Base-by-base conservation (phyloP, 2,113 vertebrate species). In the Pelusios castaneus region DNA sequence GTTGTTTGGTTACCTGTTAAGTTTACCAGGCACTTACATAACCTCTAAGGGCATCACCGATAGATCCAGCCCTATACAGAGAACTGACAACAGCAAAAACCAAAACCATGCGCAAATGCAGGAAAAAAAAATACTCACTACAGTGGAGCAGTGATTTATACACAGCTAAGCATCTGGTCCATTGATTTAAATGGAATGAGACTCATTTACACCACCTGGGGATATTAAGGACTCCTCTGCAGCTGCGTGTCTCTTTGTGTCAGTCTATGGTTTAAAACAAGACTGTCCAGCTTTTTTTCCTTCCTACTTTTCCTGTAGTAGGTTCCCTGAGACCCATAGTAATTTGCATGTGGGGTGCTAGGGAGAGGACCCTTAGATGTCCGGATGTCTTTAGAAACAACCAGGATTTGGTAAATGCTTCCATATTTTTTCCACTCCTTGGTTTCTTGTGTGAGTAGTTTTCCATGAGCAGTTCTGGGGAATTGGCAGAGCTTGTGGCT, bases 1-100 rank as follows among this genome's bases (percentile, higher is more conserved):
- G 24, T 27, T 82, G 43, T 73, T 58, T 89, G 92, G 91, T 73
- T 92, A 81, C 45, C 85, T 88, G 16, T 80, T 91, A 82, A 85
- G 89, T 76, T 38, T 87, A 38, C 70, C 10, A 4, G 1, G 2
- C 13, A 22, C 81, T 84, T 34, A 54, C 55, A 77, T 41, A 49
- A 51, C 52, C 89, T 90, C 82, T 47, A 54, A 12, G 94, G 89
- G 24, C 41, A 29, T 84, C 60, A 31, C 22, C 27, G 38, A 55
- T 27, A 60, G 85, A 51, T 17, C 8, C 5, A 87, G 51, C 22
- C 14, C 27, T 63, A 25, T 0, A 0, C 88, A 92, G 80, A 77
- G 11, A 80, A 89, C 93, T 34, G n/a, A 51, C 67, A 85, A 1
- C 13, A 29, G 85, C 67, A 93, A 91, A 93, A 94, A 86, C 13